Evolutionary conservation across 2,113 vertebrate genomes (phyloP).

Genomic region (Vombatus ursinus): DNA sequence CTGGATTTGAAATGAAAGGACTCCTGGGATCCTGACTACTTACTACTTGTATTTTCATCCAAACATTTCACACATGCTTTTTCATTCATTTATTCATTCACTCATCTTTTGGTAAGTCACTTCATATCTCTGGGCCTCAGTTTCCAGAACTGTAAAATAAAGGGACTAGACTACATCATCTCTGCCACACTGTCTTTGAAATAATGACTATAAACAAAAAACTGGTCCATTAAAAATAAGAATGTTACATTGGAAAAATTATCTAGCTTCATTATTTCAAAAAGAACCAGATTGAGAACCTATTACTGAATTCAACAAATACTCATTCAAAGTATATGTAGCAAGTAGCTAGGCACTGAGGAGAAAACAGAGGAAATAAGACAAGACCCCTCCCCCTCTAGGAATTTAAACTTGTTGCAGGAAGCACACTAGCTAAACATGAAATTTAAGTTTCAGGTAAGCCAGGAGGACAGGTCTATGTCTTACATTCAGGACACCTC

Average conservation of each 20-base stretch:
- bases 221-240: not conserved
- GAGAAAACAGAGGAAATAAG: not conserved
- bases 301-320: not conserved
- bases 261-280: not conserved
- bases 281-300: not conserved
- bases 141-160: not conserved
- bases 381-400: not conserved
- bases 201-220: not conserved
- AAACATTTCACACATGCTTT: not conserved
- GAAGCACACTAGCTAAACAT: not conserved
- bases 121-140: not conserved
- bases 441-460: not conserved
- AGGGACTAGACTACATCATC: not conserved
- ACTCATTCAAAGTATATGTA: not conserved
- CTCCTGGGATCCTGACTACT: not conserved
- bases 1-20: not conserved
- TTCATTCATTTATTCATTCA: not conserved
- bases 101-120: not conserved
- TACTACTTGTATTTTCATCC: not conserved
- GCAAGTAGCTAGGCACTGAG: not conserved
- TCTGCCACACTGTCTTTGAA: not conserved
- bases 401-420: not conserved
- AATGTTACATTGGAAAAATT: not conserved
- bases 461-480: not conserved
- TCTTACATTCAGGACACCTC: not conserved